Percentiles rank a stretch among this genome's conserved stretches.
These are phyloP conservation scores for Callocephalon fimbriatum DNA, from an alignment of 2,113 vertebrate genomes.

Conservation along the genomic window DNA sequence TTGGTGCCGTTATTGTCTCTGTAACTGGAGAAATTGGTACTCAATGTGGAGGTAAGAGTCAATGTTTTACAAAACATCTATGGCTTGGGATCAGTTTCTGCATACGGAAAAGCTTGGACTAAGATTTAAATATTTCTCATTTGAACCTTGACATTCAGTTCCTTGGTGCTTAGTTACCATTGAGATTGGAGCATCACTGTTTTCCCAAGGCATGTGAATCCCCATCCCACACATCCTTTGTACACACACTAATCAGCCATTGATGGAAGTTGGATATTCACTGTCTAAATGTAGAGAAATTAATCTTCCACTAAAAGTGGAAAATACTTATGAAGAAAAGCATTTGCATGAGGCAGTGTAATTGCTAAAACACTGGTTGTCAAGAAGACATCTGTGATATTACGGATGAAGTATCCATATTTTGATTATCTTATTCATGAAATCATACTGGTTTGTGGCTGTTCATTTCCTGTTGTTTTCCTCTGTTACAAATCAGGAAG, in stretches of 20 bases:
- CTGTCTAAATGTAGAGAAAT: constrained; percentile 43
- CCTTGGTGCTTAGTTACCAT: neutral
- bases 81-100: neutral
- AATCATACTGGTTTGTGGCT: constrained; percentile 45
- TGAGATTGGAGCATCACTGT: neutral
- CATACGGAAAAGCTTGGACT: neutral
- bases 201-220: neutral
- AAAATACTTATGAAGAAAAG: constrained; percentile 47
- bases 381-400: constrained; percentile 47
- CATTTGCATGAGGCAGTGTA: constrained; percentile 34
- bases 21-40: neutral
- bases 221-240: neutral
- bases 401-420: constrained; percentile 7
- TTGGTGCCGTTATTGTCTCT: neutral
- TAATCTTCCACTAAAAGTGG: constrained; percentile 13
- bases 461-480: constrained; percentile 64
- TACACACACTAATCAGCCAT: neutral
- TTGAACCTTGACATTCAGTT: neutral
- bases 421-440: constrained; percentile 74
- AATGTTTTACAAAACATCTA: neutral
- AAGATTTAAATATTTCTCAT: neutral
- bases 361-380: constrained; percentile 58
- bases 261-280: neutral
- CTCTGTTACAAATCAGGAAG: constrained; percentile 35
- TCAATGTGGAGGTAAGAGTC: neutral